Percentiles rank a stretch among this genome's conserved stretches.
phyloP scores from a whole-genome alignment of 2,797 vertebrate genomes.

The Chloroceryle inda region DNA sequence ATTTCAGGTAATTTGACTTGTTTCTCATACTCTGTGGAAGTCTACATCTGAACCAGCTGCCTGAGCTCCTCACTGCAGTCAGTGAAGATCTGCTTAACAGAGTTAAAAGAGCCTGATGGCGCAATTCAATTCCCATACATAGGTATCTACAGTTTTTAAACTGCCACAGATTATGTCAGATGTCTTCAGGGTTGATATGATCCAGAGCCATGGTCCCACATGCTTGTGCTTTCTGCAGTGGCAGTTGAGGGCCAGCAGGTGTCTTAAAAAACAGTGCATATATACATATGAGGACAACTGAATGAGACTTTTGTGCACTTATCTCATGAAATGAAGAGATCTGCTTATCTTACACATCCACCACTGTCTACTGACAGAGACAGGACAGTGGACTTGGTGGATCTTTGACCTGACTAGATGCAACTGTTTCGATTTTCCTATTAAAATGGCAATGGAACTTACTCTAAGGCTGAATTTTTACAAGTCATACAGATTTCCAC shows the following conservation, averaged over 20 bases:
- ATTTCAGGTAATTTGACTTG: not conserved
- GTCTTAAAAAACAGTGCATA: rapidly evolving
- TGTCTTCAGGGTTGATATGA: not conserved
- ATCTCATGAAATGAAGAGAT: not conserved
- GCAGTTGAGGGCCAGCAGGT: not conserved
- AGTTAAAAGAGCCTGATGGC: not conserved
- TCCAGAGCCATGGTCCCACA: rapidly evolving
- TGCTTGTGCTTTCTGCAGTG: not conserved
- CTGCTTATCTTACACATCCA: not conserved
- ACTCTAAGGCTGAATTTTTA: not conserved
- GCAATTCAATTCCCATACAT: not conserved
- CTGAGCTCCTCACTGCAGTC: not conserved
- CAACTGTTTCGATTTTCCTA: not conserved
- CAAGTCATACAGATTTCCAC: not conserved
- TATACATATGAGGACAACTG: rapidly evolving
- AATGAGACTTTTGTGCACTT: not conserved
- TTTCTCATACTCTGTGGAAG: not conserved
- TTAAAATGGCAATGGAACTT: not conserved
- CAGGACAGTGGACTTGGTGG: not conserved
- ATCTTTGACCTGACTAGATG: not conserved
- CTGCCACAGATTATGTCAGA: not conserved
- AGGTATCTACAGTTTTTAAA: not conserved
- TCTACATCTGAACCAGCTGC: not conserved
- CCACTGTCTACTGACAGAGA: not conserved
- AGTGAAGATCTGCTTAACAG: not conserved